Evolutionary conservation across 1,140 invertebrate species (phyloP), one percentile per base, ranked within the genome.

Genomic region (Drosophila pandora): DNA sequence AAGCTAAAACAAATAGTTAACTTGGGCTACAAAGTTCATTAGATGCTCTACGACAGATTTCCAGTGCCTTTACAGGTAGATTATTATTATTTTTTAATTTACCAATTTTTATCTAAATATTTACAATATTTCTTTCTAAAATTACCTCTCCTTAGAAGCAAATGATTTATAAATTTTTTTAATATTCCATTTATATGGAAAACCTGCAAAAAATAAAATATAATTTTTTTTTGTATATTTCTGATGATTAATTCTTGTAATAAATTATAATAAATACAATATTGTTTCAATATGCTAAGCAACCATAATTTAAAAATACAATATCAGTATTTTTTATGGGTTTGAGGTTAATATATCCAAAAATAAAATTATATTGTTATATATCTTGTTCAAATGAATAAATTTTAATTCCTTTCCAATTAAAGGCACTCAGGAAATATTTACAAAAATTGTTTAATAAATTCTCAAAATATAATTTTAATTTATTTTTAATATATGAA

Each of bases 1-100:
- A 52, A 57, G 70, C 50, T 56, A 43, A 76, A 76, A 68, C 39
- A 67, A 75, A 68, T 60, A 53, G 25, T 3, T 52, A 60, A 32
- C 21, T 37, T 43, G 37, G 56, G 25, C 21, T 12, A 25, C 21
- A 25, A 22, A 25, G 72, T 28, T 39, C 0, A 2, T 13, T 2
- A 3, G 17, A 69, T 68, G 56, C 72, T 75, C 72, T 75, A 30
- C 23, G 4, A 6, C n/a, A 3, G 10, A 3, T 37, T 32, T 2
- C 9, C 3, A 10, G 13, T 41, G 3, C n/a, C 0, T 13, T 9
- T 32, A 13, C 13, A 17, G 10, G 13, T 41, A 0, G 10, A 41
- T 17, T 41, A 3, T 10, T 1, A 41, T 41, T 1, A 41, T 41
- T 13, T 8, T 10, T 32, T 32, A 10, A 32, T 5, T 28, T 28